phyloP scores from a whole-genome alignment of 2,797 vertebrate species.

The Spinus pinus region DNA sequence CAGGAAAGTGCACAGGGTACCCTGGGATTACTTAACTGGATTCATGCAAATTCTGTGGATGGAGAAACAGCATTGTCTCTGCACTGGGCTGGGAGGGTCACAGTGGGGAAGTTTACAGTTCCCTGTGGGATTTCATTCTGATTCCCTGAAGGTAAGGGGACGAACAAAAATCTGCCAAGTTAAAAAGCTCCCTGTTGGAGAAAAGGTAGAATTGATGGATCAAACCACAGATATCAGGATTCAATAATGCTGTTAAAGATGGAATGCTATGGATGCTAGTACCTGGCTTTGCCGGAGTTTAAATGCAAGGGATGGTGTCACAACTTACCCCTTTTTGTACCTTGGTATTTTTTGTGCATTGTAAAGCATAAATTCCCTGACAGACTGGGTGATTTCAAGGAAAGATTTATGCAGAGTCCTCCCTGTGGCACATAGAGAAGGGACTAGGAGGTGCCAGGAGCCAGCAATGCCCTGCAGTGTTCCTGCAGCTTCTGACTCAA shows the following conservation, averaged over 20 bases:
- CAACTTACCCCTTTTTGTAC: background rate
- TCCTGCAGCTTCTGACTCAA: background rate
- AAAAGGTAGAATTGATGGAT: background rate
- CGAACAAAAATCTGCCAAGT: background rate
- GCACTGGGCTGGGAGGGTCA: background rate
- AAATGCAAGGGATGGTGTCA: background rate
- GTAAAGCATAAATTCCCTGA: background rate
- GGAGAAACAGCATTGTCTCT: background rate
- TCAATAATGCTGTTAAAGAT: background rate
- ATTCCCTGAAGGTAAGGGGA: background rate
- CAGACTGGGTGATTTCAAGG: background rate
- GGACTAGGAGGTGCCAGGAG: background rate
- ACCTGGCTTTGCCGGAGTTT: background rate
- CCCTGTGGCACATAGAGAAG: background rate
- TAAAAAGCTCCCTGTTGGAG: background rate
- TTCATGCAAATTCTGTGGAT: background rate
- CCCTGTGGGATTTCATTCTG: background rate
- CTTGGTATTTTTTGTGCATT: background rate
- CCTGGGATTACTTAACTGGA: background rate
- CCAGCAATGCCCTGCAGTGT: background rate
- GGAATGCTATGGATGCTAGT: background rate
- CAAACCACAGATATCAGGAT: background rate
- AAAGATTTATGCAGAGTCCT: background rate
- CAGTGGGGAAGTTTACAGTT: background rate
- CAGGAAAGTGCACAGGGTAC: background rate